These are phyloP conservation scores for Halocaridina rubra DNA, from an alignment of 2,888 invertebrate genomes.

Conservation along the genomic window DNA sequence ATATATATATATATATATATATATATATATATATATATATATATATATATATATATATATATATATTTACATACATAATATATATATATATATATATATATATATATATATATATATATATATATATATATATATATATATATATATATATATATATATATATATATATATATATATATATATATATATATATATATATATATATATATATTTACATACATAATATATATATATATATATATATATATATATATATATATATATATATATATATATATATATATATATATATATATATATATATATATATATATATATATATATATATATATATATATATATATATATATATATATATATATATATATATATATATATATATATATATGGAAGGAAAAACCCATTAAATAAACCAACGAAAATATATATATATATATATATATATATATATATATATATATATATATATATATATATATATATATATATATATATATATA, in stretches of 20 bases:
- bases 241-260: neutral
- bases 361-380: too few species aligned
- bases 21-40: constrained; percentile 14
- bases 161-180: neutral
- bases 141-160: neutral
- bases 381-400: too few species aligned
- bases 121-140: neutral
- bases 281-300: neutral
- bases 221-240: neutral
- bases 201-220: neutral
- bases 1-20: neutral
- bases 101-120: neutral
- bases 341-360: too few species aligned
- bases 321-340: neutral
- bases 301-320: neutral
- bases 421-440: too few species aligned
- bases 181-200: neutral
- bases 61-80: neutral
- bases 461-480: too few species aligned
- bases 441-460: too few species aligned
- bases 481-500: too few species aligned
- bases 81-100: neutral
- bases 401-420: too few species aligned
- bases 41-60: constrained; percentile 36
- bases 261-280: neutral